A percentile compares a stretch with the other conserved stretches of the same genome.
Conservation (phyloP, 1,140 invertebrate genomes). For the Andrena cerasifolii region DNA sequence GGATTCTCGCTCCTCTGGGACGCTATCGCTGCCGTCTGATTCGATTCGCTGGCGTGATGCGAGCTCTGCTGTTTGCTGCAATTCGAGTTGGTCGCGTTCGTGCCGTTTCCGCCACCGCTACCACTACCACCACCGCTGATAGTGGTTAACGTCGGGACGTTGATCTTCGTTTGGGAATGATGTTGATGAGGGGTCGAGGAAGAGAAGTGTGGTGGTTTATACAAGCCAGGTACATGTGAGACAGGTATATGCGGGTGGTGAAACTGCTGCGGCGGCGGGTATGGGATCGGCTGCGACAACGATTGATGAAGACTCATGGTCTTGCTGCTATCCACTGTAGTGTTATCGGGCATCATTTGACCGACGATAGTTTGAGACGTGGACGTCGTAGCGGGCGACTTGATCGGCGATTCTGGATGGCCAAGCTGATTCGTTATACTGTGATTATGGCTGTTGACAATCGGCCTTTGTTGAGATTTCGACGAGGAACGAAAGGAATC, state of each 20-base stretch:
- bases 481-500: slow-evolving; percentile 77
- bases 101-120: slow-evolving; percentile 9
- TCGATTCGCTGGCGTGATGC: slow-evolving; percentile 41
- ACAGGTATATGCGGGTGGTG: slow-evolving; percentile 73
- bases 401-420: slow-evolving; percentile 63
- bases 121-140: slow-evolving; percentile 34
- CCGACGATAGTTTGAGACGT: slow-evolving; percentile 46
- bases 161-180: slow-evolving; percentile 62
- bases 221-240: slow-evolving; percentile 73
- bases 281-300: slow-evolving; percentile 60
- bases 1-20: slow-evolving; percentile 35
- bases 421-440: slow-evolving; percentile 70
- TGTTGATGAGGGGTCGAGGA: slow-evolving; percentile 59
- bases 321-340: slow-evolving; percentile 47
- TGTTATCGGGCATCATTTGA: slow-evolving; percentile 55
- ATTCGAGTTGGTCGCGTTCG: slow-evolving; percentile 31
- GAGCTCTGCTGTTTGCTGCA: slow-evolving; percentile 47
- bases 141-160: slow-evolving; percentile 38
- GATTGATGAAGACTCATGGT: slow-evolving; percentile 48
- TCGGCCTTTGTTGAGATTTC: slow-evolving; percentile 69
- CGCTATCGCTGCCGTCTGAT: neutral
- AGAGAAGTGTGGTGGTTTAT: slow-evolving; percentile 73
- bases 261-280: slow-evolving; percentile 61
- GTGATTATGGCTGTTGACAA: slow-evolving; percentile 69
- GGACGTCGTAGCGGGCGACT: slow-evolving; percentile 33